These are phyloP conservation scores for Papilio xuthus DNA, from an alignment of 1,140 invertebrate species.

Conservation along the genomic window DNA sequence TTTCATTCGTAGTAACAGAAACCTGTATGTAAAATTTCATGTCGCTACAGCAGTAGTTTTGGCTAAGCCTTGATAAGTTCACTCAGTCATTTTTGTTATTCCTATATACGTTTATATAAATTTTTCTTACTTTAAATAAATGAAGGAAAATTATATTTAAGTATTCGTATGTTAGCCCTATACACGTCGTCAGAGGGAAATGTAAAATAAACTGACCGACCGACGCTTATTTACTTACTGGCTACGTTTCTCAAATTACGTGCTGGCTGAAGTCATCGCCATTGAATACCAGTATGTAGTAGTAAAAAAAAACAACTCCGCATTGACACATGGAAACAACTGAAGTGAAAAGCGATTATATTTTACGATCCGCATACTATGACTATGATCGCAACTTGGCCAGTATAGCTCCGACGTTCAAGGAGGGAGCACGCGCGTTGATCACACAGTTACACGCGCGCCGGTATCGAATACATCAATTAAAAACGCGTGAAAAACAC, in stretches of 20 bases:
- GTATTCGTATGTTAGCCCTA: neutral
- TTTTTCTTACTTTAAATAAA: no score
- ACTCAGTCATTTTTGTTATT: no score
- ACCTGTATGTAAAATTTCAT: no score
- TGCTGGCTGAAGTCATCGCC: constrained; percentile 13
- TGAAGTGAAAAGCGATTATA: constrained; percentile 49
- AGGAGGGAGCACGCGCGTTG: constrained; percentile 36
- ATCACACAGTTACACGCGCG: constrained; percentile 22
- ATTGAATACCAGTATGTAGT: constrained; percentile 11
- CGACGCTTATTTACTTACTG: no score
- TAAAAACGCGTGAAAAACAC: constrained; percentile 41
- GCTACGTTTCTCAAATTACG: neutral
- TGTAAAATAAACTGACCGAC: neutral
- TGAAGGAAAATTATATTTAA: neutral
- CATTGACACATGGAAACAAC: constrained; percentile 41
- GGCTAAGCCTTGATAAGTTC: no score
- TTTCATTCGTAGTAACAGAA: no score
- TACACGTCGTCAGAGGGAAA: neutral
- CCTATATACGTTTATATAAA: no score
- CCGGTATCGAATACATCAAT: constrained; percentile 44
- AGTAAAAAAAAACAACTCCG: neutral
- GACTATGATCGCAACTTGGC: constrained; percentile 36
- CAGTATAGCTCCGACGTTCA: constrained; percentile 49
- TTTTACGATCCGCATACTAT: constrained; percentile 37
- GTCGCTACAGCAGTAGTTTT: no score